phyloP scores from a whole-genome alignment of 2,113 vertebrate species.

The Gasterosteus nipponicus region DNA sequence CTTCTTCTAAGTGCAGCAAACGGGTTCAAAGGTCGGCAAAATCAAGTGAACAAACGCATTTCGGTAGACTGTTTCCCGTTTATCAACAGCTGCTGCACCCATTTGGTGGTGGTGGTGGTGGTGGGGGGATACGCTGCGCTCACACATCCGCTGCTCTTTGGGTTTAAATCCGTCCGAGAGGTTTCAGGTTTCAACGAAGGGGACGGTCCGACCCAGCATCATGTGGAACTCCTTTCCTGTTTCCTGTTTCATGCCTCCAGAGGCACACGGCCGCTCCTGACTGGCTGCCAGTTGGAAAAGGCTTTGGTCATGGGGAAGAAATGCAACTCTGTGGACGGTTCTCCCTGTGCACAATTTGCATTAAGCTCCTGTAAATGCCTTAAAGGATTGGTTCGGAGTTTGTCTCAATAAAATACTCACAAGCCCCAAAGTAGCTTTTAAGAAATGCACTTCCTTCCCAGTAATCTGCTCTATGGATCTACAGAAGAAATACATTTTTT shows the following conservation, averaged over 20 bases:
- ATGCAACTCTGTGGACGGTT: conserved; percentile 11
- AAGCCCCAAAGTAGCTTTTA: background rate
- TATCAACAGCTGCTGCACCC: conserved; percentile 50
- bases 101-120: background rate
- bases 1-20: conserved; percentile 6
- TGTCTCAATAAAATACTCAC: background rate
- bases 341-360: conserved; percentile 7
- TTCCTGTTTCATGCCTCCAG: conserved; percentile 58
- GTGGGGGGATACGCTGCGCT: conserved; percentile 19
- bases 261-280: conserved; percentile 22
- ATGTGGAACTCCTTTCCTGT: conserved; percentile 57
- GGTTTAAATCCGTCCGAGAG: conserved; percentile 57
- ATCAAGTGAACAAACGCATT: conserved; percentile 44
- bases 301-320: conserved; percentile 24
- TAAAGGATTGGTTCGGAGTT: background rate
- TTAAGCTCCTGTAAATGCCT: background rate
- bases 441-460: background rate
- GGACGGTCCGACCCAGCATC: conserved; percentile 42
- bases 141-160: conserved; percentile 58
- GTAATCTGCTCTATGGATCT: background rate
- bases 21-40: conserved; percentile 29
- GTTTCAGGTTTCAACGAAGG: conserved; percentile 69
- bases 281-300: conserved; percentile 24
- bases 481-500: background rate
- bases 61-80: conserved; percentile 46